Percentiles rank a stretch among this genome's conserved stretches.
Evolutionary conservation across 37 sponge, comb jelly and placozoan species (phyloP).

Genomic region (Axinella damicornis): DNA sequence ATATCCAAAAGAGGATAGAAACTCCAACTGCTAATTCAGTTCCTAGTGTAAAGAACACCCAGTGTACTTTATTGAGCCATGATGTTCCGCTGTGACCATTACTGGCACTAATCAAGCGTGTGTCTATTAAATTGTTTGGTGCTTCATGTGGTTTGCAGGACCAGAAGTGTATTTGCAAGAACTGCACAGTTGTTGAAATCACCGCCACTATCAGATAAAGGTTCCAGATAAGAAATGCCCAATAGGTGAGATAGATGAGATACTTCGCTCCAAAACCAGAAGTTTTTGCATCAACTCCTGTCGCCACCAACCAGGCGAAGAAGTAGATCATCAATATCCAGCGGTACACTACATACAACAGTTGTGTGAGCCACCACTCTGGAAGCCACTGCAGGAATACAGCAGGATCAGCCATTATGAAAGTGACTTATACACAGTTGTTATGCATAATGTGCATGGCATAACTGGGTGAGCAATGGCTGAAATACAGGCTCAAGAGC

Average conservation of each 20-base stretch:
- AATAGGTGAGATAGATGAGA: constrained; percentile 65
- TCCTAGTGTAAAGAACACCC: constrained; percentile 36
- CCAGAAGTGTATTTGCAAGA: background rate
- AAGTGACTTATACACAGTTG: background rate
- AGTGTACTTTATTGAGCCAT: constrained; percentile 39
- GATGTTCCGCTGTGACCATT: background rate
- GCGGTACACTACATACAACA: constrained; percentile 46
- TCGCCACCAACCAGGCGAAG: constrained; percentile 36
- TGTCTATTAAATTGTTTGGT: too few relatives aligned
- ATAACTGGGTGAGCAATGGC: too few relatives aligned
- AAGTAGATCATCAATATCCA: constrained; percentile 54
- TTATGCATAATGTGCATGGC: background rate
- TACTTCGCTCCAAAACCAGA: background rate
- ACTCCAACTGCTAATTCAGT: constrained; percentile 10
- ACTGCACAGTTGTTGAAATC: background rate
- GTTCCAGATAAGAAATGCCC: constrained; percentile 35
- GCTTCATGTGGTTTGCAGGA: too few relatives aligned
- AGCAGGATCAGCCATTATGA: background rate
- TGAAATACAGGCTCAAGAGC: too few relatives aligned
- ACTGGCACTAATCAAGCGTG: too few relatives aligned
- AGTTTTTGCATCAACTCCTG: background rate
- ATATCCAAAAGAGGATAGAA: constrained; percentile 47
- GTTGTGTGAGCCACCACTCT: constrained; percentile 33
- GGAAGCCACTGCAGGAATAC: constrained; percentile 60
- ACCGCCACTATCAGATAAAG: constrained; percentile 48